Conservation (phyloP, 2,888 invertebrate species). For the Fissipunctia ypsillon region DNA sequence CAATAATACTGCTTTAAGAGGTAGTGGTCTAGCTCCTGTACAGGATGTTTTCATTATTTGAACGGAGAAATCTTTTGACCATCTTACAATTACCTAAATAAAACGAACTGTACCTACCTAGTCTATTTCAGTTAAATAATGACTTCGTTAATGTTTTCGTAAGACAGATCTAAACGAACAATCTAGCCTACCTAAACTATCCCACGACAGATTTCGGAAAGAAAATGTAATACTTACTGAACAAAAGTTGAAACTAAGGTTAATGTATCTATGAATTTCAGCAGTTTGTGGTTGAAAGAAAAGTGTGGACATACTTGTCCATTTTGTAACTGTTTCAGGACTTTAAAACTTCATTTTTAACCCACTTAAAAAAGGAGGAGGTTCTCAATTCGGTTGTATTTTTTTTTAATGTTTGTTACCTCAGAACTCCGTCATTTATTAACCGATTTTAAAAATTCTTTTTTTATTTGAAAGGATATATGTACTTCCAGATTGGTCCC, state of each 20-base stretch:
- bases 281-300: background rate
- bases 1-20: too few species aligned
- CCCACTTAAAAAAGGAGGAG: too few species aligned
- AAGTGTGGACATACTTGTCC: slow-evolving; percentile 50
- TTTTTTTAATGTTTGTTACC: too few species aligned
- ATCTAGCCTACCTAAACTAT: slow-evolving; percentile 55
- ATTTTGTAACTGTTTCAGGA: background rate
- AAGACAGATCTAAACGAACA: slow-evolving; percentile 46
- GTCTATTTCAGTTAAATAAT: slow-evolving; percentile 33
- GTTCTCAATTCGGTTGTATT: too few species aligned
- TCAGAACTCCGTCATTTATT: too few species aligned
- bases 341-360: too few species aligned
- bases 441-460: too few species aligned
- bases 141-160: slow-evolving; percentile 20
- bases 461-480: too few species aligned
- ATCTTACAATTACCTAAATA: background rate
- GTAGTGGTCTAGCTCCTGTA: too few species aligned
- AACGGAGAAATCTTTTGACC: too few species aligned
- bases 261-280: slow-evolving; percentile 64
- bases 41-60: too few species aligned
- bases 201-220: slow-evolving; percentile 70
- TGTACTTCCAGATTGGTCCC: too few species aligned
- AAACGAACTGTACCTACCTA: background rate
- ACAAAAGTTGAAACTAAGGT: slow-evolving; percentile 62
- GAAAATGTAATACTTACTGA: slow-evolving; percentile 55